Evolutionary conservation across 2,797 vertebrate species (phyloP).

Genomic region (Myoxocephalus aenaeus): DNA sequence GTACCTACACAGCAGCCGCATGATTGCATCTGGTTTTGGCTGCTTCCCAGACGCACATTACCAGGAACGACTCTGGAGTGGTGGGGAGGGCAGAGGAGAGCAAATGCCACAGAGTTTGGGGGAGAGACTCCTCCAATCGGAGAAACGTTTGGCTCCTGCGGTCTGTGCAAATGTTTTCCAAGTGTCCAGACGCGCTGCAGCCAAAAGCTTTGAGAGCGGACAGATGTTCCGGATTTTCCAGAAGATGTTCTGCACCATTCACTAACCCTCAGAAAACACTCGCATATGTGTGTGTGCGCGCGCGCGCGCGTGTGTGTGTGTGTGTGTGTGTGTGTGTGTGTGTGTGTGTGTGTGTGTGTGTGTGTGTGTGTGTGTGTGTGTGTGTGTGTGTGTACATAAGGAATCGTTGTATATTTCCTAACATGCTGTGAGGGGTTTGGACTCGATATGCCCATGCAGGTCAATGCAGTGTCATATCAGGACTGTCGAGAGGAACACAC

Average conservation of each 20-base stretch:
- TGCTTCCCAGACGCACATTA: slow-evolving; percentile 49
- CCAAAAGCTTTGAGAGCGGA: slow-evolving; percentile 77
- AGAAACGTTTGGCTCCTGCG: slow-evolving; percentile 71
- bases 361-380: no score
- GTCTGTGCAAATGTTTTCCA: slow-evolving; percentile 82
- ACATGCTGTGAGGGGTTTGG: slow-evolving; percentile 7
- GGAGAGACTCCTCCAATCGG: slow-evolving; percentile 60
- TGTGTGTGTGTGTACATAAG: neutral
- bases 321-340: no score
- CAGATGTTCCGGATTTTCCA: slow-evolving; percentile 81
- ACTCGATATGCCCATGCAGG: neutral
- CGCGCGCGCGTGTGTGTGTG: no score
- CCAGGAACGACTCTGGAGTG: slow-evolving; percentile 33
- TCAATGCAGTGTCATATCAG: slow-evolving; percentile 1
- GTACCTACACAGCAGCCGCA: slow-evolving; percentile 13
- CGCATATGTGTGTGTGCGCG: neutral
- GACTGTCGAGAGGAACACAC: neutral
- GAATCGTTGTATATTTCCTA: neutral
- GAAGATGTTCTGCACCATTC: slow-evolving; percentile 66
- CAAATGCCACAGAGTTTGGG: slow-evolving; percentile 63
- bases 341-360: no score
- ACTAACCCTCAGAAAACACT: slow-evolving; percentile 33
- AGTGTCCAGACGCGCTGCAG: slow-evolving; percentile 76
- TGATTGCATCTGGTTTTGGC: slow-evolving; percentile 44
- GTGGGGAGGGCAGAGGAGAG: slow-evolving; percentile 20